Conservation (phyloP, 2,797 vertebrate genomes). For the Myiotriccus ornatus region DNA sequence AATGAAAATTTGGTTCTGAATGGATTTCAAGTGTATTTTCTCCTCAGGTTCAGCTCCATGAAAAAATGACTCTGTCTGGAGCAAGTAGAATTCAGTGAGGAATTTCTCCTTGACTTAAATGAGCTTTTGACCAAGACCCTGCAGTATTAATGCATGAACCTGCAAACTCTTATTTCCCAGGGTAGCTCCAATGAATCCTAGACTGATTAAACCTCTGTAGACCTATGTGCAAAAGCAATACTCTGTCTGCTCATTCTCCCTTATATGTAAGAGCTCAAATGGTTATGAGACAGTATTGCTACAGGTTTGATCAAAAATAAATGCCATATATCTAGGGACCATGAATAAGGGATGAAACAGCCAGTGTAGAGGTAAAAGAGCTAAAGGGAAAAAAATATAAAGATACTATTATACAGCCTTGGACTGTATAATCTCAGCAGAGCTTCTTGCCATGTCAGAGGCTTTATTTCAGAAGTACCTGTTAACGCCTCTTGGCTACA, state of each 20-base stretch:
- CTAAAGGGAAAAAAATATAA: not conserved
- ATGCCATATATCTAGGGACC: constrained; percentile 52
- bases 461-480: constrained; percentile 36
- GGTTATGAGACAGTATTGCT: constrained; percentile 42
- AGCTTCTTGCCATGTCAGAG: not conserved
- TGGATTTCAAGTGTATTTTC: constrained; percentile 24
- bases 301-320: constrained; percentile 67
- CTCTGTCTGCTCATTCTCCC: constrained; percentile 31
- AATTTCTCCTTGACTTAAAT: constrained; percentile 57
- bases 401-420: not conserved
- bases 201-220: constrained; percentile 60
- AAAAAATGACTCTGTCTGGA: constrained; percentile 38
- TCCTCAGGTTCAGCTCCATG: not conserved
- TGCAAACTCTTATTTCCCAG: constrained; percentile 56
- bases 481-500: constrained; percentile 3
- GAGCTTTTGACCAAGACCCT: constrained; percentile 48
- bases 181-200: constrained; percentile 45
- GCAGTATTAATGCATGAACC: constrained; percentile 48
- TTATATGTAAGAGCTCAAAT: constrained; percentile 33
- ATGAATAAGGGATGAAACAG: constrained; percentile 63
- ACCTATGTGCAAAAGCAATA: constrained; percentile 53
- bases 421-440: constrained; percentile 19
- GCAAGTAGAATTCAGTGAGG: constrained; percentile 18
- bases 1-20: constrained; percentile 35
- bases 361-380: not conserved